Evolutionary conservation across 2,888 invertebrate genomes (phyloP).

Genomic region (Limnephilus auricula): DNA sequence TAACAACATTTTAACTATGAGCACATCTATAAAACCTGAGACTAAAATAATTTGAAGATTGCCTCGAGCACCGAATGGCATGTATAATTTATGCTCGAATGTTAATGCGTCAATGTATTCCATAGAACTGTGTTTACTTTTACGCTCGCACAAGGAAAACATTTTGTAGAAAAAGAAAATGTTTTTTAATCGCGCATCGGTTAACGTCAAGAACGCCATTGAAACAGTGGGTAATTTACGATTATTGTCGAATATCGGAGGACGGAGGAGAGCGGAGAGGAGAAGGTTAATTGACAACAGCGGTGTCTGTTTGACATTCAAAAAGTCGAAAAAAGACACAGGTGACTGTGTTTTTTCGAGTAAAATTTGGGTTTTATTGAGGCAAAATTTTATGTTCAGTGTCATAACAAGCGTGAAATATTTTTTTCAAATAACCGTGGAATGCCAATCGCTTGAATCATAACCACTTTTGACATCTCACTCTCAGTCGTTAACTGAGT

Average conservation of each 20-base stretch:
- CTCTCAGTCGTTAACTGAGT: neutral
- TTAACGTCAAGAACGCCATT: conserved; percentile 63
- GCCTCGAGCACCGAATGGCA: conserved; percentile 2
- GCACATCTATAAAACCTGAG: neutral
- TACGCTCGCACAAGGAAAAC: conserved; percentile 48
- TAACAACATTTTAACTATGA: neutral
- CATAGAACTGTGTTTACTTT: conserved; percentile 39
- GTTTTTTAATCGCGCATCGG: conserved; percentile 59
- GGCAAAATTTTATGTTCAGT: neutral
- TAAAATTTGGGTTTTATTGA: neutral
- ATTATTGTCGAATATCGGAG: conserved; percentile 63
- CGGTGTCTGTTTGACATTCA: conserved; percentile 65
- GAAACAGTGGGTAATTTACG: conserved; percentile 64
- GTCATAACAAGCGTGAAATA: neutral
- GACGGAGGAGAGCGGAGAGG: conserved; percentile 57
- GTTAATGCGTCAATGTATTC: conserved; percentile 27
- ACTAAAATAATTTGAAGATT: conserved; percentile 22
- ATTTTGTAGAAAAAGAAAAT: conserved; percentile 56
- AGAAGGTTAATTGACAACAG: conserved; percentile 64
- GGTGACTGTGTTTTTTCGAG: conserved; percentile 21
- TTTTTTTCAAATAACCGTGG: neutral
- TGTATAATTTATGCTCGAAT: conserved; percentile 48
- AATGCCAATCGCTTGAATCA: conserved; percentile 2
- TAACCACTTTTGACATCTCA: neutral
- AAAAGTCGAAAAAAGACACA: conserved; percentile 53